Percentiles rank a stretch among this genome's conserved stretches.
phyloP scores from a whole-genome alignment of 1,140 invertebrate genomes.

The Zaprionus ghesquierei region DNA sequence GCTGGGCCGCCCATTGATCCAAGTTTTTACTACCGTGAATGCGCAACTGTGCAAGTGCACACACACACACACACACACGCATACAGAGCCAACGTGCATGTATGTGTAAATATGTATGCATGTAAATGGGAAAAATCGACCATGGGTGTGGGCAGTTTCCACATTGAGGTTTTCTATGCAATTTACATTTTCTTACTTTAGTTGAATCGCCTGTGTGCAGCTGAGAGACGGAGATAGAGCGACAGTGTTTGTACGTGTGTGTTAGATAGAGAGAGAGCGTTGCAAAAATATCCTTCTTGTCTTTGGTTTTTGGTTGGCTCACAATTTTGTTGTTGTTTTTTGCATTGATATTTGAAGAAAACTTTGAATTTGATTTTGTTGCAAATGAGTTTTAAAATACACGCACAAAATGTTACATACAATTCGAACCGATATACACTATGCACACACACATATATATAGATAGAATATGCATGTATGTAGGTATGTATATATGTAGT shows the following conservation, averaged over 20 bases:
- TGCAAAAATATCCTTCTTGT: slow-evolving; percentile 51
- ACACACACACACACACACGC: not conserved
- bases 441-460: slow-evolving; percentile 7
- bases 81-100: slow-evolving; percentile 3
- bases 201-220: slow-evolving; percentile 7
- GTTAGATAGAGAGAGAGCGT: slow-evolving; percentile 25
- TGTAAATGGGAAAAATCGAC: slow-evolving; percentile 70
- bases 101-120: slow-evolving; percentile 15
- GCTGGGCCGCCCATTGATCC: slow-evolving; percentile 58
- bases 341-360: slow-evolving; percentile 24
- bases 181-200: slow-evolving; percentile 57
- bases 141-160: slow-evolving; percentile 68
- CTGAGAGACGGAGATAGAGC: not conserved
- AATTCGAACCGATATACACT: slow-evolving; percentile 36
- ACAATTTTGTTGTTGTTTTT: too few relatives aligned
- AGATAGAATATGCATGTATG: slow-evolving; percentile 3
- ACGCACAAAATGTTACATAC: slow-evolving; percentile 45
- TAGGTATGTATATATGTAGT: slow-evolving; percentile 22
- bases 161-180: slow-evolving; percentile 4
- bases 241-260: too few relatives aligned
- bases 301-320: slow-evolving; percentile 15
- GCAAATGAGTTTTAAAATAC: slow-evolving; percentile 70
- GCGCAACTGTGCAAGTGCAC: slow-evolving; percentile 10
- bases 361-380: slow-evolving; percentile 26
- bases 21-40: slow-evolving; percentile 56